Evolutionary conservation across 2,888 invertebrate species (phyloP), one percentile per base, ranked within the genome.

Genomic region (Anticlea derivata): DNA sequence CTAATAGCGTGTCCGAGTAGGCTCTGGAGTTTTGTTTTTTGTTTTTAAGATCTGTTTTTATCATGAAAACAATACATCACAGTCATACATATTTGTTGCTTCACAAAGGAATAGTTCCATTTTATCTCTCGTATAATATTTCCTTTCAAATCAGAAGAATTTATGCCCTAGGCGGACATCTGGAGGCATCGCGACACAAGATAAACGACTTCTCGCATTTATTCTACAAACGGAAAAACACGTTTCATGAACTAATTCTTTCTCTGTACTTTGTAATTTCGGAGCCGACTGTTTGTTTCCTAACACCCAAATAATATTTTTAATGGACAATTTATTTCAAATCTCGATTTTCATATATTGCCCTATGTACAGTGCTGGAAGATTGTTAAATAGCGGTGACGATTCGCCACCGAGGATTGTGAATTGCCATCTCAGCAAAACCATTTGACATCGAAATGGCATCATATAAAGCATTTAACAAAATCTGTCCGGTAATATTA

Each of bases 81-180:
- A 24, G 22, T 37, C 35, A 37, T 37, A 24, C 26, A 44, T 41
- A 13, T 29, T 50, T 31, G 20, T 43, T 17, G 12, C 5, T 23
- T 6, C 39, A 30, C 33, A 44, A 22, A 39, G n/a, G 17, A 40
- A 40, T 35, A 7, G 22, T 29, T 39, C 17, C 31, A 10, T 34
- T 35, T 41, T 41, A 39, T 50, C 17, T 46, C 40, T 41, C 7
- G 40, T 22, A 40, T 49, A 23, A 24, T 33, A 37, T 50, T 45
- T 23, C 41, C 27, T 47, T 47, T 47, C 31, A 34, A 24, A 41
- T 35, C 40, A 27, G 23, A 50, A 33, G 22, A 43, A 47, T 47
- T 46, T 46, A 47, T 52, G 38, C 31, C 26, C 41, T 33, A 33
- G 30, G 24, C 17, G 30, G 30, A 20, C 24, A 39, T 22, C n/a